A percentile compares a stretch with the other conserved stretches of the same genome.
Conservation (phyloP, 1,140 invertebrate species). For the Papilio dardanus region DNA sequence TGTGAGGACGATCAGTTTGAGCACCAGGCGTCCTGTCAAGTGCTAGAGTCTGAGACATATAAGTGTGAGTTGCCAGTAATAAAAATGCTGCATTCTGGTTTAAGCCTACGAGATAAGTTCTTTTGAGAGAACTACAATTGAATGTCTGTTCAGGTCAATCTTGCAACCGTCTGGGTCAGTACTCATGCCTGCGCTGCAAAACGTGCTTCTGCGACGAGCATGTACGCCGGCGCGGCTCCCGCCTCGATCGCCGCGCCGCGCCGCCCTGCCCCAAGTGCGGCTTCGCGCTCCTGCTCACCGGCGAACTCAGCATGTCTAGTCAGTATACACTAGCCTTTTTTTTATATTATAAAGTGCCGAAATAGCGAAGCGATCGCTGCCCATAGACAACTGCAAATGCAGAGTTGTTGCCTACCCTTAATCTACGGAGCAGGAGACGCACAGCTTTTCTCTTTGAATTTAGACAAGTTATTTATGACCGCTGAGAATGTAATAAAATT, state of each 20-base stretch:
- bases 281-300: conserved; percentile 95
- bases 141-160: conserved; percentile 88
- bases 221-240: conserved; percentile 86
- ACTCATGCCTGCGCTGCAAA: conserved; percentile 97
- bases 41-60: conserved; percentile 95
- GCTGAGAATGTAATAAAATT: background rate
- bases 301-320: conserved; percentile 98
- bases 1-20: conserved; percentile 99
- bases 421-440: too few species aligned
- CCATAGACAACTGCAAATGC: too few species aligned
- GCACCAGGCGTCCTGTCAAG: conserved; percentile 98
- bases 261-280: conserved; percentile 98
- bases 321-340: conserved; percentile 75
- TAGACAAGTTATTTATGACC: too few species aligned
- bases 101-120: too few species aligned
- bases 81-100: too few species aligned
- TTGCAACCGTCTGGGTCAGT: conserved; percentile 96
- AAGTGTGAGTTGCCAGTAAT: conserved; percentile 88
- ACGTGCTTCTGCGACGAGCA: conserved; percentile 98
- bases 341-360: too few species aligned
- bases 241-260: conserved; percentile 80
- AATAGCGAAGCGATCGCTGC: too few species aligned
- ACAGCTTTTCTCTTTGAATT: too few species aligned
- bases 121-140: too few species aligned
- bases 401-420: too few species aligned